These are phyloP conservation scores for Lepilemur ruficaudatus DNA, from an alignment of 2,797 vertebrate species.

Conservation along the genomic window DNA sequence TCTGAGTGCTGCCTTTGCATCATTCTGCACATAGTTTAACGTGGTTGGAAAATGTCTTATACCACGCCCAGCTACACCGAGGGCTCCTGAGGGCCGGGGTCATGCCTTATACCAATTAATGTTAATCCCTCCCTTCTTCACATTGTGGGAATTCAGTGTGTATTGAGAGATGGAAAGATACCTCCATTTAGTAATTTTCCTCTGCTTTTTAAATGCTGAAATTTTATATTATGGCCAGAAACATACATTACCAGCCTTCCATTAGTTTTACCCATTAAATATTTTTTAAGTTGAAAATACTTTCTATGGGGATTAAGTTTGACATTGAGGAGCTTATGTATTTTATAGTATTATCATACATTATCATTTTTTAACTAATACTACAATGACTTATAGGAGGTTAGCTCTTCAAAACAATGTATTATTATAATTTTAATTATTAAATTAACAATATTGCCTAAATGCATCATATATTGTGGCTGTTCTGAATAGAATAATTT, in stretches of 20 bases:
- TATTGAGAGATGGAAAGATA: not conserved
- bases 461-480: constrained; percentile 39
- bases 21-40: not conserved
- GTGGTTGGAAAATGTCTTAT: not conserved
- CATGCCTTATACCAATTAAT: not conserved
- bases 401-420: constrained; percentile 58
- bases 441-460: constrained; percentile 65
- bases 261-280: constrained; percentile 35
- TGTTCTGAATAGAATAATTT: constrained; percentile 33
- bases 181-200: not conserved
- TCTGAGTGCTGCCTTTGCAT: not conserved
- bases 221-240: not conserved
- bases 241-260: not conserved
- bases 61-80: not conserved
- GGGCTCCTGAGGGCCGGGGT: too few relatives aligned
- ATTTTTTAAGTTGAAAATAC: constrained; percentile 26
- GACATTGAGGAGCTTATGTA: not conserved
- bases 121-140: not conserved
- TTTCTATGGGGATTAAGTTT: constrained; percentile 30
- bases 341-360: constrained; percentile 50
- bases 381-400: constrained; percentile 42
- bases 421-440: constrained; percentile 71
- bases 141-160: not conserved
- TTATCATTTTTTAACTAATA: constrained; percentile 48
- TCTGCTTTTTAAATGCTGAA: constrained; percentile 2